phyloP scores from a whole-genome alignment of 1,140 invertebrate species.

The Pseudomyrmex pallidus region DNA sequence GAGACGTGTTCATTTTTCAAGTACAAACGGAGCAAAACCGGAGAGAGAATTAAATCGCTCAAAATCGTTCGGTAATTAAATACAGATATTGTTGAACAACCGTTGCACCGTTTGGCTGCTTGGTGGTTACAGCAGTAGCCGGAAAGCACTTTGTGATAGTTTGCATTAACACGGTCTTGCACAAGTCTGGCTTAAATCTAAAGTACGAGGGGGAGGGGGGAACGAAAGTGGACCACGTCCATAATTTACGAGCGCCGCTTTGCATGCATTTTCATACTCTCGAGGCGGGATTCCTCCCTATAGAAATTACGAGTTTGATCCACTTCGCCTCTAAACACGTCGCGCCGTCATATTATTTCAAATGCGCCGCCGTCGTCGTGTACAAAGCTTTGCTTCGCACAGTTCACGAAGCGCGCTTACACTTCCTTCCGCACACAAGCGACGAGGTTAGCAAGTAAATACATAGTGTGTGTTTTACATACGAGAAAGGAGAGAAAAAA shows the following conservation, averaged over 20 bases:
- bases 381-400: not conserved
- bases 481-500: not conserved
- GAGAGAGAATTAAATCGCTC: no score
- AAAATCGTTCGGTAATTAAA: not conserved
- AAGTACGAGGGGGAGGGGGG: not conserved
- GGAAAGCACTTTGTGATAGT: conserved; percentile 40
- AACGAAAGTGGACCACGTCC: conserved; percentile 34
- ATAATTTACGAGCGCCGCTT: conserved; percentile 28
- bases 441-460: not conserved
- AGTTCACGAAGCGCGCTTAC: not conserved
- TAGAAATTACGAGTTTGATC: conserved; percentile 23
- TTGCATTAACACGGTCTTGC: conserved; percentile 32
- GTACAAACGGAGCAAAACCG: no score
- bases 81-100: conserved; percentile 6
- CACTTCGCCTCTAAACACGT: not conserved
- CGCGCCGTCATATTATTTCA: conserved; percentile 4
- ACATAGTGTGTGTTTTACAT: not conserved
- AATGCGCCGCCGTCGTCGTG: not conserved
- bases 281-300: not conserved
- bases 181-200: conserved; percentile 44
- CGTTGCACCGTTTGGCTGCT: not conserved
- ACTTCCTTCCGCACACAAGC: not conserved
- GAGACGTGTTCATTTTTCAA: no score
- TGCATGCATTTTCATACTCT: conserved; percentile 42
- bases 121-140: not conserved